phyloP scores from a whole-genome alignment of 2,797 vertebrate genomes.

The Sus cebifrons region DNA sequence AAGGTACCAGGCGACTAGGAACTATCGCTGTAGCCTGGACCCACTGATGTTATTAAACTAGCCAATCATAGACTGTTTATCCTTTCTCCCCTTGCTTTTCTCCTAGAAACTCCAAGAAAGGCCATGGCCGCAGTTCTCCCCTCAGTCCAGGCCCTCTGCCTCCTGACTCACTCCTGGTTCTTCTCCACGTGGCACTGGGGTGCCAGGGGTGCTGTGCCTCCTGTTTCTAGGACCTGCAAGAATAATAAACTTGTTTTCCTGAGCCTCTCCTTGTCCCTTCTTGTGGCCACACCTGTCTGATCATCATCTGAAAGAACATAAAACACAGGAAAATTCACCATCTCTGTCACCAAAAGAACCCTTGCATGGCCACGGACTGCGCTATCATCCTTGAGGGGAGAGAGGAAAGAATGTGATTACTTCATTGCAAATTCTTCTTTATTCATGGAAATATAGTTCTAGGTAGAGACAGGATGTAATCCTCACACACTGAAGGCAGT shows the following conservation, averaged over 20 bases:
- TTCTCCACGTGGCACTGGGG: background rate
- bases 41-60: background rate
- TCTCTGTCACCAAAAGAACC: background rate
- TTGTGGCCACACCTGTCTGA: background rate
- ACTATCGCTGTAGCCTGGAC: no score
- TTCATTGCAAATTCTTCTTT: background rate
- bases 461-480: background rate
- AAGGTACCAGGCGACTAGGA: background rate
- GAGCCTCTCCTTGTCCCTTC: background rate
- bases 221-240: background rate
- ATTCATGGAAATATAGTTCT: background rate
- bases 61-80: background rate
- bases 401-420: background rate
- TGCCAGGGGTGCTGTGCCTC: no score
- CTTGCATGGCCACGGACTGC: background rate
- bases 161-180: rapidly evolving
- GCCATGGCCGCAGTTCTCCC: rapidly evolving
- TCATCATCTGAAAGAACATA: background rate
- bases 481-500: background rate
- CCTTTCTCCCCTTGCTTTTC: background rate
- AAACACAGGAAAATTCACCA: background rate
- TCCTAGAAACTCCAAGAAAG: background rate
- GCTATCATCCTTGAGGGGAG: background rate
- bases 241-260: background rate
- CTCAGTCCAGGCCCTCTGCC: background rate